Percentiles rank a stretch among this genome's conserved stretches.
Evolutionary conservation across 1,140 invertebrate species (phyloP).

Genomic region (Drosophila mayri): DNA sequence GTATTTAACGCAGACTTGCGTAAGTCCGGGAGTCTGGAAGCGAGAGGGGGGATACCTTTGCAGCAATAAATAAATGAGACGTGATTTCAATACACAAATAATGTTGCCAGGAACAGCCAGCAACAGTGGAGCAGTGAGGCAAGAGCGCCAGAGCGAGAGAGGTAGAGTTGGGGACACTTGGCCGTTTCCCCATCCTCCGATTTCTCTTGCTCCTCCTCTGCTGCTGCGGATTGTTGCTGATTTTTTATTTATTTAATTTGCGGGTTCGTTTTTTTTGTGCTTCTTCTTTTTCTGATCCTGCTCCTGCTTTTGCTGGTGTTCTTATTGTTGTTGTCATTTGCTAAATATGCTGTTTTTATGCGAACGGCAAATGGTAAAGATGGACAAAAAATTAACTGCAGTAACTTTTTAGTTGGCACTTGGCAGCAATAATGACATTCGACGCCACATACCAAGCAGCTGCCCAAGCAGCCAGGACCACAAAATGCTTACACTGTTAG

Average conservation of each 20-base stretch:
- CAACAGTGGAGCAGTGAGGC: background rate
- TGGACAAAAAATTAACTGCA: constrained; percentile 82
- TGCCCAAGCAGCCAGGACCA: constrained; percentile 55
- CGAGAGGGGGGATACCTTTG: constrained; percentile 55
- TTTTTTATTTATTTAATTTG: constrained; percentile 84
- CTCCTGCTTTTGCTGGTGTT: constrained; percentile 17
- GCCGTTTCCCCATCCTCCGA: constrained; percentile 49
- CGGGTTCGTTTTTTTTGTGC: constrained; percentile 37
- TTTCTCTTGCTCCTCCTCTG: constrained; percentile 10
- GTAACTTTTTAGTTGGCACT: constrained; percentile 84
- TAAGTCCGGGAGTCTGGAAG: constrained; percentile 43
- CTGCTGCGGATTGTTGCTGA: constrained; percentile 61
- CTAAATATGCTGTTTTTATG: constrained; percentile 85
- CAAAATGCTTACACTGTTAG: constrained; percentile 6
- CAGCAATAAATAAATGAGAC: constrained; percentile 85
- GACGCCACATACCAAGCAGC: constrained; percentile 83
- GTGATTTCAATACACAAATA: constrained; percentile 85
- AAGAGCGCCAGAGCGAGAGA: constrained; percentile 11
- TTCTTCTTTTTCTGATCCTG: constrained; percentile 20
- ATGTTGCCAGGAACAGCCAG: constrained; percentile 32
- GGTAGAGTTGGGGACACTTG: constrained; percentile 41
- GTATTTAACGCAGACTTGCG: constrained; percentile 75
- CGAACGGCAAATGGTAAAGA: constrained; percentile 74
- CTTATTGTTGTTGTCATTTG: constrained; percentile 80
- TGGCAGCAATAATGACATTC: constrained; percentile 84